These are phyloP conservation scores for Falco punctatus DNA, from an alignment of 2,113 vertebrate genomes.

Conservation along the genomic window DNA sequence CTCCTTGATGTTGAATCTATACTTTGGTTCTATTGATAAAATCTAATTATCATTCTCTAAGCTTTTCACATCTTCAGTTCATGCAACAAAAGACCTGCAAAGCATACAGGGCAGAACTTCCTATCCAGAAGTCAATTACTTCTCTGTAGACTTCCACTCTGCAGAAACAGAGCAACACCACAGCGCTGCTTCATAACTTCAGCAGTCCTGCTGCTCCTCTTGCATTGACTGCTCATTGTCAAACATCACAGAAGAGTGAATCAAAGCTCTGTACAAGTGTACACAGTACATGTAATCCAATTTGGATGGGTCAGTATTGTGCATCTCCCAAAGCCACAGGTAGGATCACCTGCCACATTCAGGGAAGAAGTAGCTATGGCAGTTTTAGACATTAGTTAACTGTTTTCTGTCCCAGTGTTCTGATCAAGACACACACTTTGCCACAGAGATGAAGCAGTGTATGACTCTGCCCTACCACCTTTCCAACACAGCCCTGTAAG, in stretches of 20 bases:
- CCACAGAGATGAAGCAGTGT: not conserved
- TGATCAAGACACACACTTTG: not conserved
- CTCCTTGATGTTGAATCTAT: not conserved
- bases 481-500: not conserved
- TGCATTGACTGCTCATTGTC: not conserved
- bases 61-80: not conserved
- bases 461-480: not conserved
- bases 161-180: not conserved
- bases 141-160: not conserved
- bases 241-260: not conserved
- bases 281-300: too few relatives aligned
- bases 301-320: not conserved
- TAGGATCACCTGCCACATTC: not conserved
- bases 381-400: not conserved
- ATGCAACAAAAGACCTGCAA: not conserved
- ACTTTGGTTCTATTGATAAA: not conserved
- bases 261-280: not conserved
- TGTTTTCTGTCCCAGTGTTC: not conserved
- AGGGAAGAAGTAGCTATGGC: not conserved
- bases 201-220: not conserved
- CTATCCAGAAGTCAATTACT: not conserved
- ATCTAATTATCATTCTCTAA: constrained; percentile 10
- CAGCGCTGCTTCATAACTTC: not conserved
- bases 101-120: not conserved
- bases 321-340: not conserved